Base-by-base conservation (phyloP, 1,140 invertebrate genomes). In the Eurosta solidaginis region DNA sequence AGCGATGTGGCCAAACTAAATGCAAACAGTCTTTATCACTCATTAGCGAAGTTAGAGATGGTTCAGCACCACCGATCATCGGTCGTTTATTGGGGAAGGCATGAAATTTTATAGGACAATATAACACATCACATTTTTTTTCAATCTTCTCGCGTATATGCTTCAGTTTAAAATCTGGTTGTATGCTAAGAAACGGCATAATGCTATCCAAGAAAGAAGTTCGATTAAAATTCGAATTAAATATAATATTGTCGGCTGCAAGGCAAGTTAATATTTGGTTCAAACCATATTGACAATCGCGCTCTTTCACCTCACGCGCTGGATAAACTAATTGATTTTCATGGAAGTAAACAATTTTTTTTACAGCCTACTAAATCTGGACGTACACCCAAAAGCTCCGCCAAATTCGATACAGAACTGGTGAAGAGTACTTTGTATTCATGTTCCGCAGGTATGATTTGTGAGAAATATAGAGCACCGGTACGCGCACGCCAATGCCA, bases 301-400 rank as follows among this genome's bases (percentile, higher is more conserved):
- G 87, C 40, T 93, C 90, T 81, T 94, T 91, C 4, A 91, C 88
- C 78, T 92, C 90, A 77, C 89, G 86, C 7, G 93, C 90, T 2
- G 94, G 94, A 88, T 95, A 95, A 0, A 91, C 87, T 27, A 95
- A 84, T 85, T 95, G 93, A 85, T 95, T 95, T 88, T 95, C 94
- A 87, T 95, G 94, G 82, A 95, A 95, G 83, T 94, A 95, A 1
- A 95, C 83, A 36, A 95, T 90, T 88, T 94, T 95, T n/a, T 90
- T 44, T 88, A 25, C 91, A 83, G 2, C 78, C 77, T 4, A 82
- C 83, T 3, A 95, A 86, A 84, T 94, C 92, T 17, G 91, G 91
- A 76, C 93, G 85, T 2, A 94, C 81, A 0, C 92, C 92, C 25
- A 94, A 78, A 17, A 95, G 86, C 85, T 95, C 93, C 22, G 92